Evolutionary conservation across 2,113 vertebrate genomes (phyloP).

Genomic region (Sphyrna mokarran): DNA sequence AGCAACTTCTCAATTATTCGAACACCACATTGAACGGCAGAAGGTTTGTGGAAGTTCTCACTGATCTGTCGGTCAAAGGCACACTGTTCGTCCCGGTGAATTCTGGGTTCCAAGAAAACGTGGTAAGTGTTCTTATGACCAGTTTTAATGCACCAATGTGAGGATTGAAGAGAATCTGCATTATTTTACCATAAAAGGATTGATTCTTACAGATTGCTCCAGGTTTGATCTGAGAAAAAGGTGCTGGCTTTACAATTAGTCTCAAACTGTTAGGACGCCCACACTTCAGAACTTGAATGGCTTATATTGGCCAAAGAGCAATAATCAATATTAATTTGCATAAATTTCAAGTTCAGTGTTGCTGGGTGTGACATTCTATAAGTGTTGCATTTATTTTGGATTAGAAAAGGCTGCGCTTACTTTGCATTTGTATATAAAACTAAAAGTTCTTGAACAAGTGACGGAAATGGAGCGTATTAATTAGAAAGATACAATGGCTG

Average conservation of each 20-base stretch:
- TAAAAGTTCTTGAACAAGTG: too few relatives aligned
- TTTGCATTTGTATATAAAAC: neutral
- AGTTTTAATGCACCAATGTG: neutral
- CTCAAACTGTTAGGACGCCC: neutral
- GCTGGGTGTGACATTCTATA: neutral
- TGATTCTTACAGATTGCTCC: neutral
- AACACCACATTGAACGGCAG: conserved; percentile 60
- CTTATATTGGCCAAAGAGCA: neutral
- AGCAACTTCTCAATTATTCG: conserved; percentile 78
- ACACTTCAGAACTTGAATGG: neutral
- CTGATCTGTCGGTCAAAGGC: conserved; percentile 55
- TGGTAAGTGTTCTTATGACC: conserved; percentile 56
- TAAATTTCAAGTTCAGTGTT: neutral
- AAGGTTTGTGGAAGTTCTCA: conserved; percentile 64
- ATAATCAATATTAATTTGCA: neutral
- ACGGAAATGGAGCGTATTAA: too few relatives aligned
- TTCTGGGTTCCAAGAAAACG: conserved; percentile 60
- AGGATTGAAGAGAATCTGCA: neutral
- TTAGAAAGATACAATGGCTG: neutral
- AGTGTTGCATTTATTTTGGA: neutral
- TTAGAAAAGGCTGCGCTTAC: neutral
- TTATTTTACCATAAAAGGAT: neutral
- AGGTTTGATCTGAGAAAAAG: neutral
- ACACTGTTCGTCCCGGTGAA: conserved; percentile 84
- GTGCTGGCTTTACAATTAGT: neutral